A percentile compares a stretch with the other conserved stretches of the same genome.
Conservation (phyloP, 2,888 invertebrate genomes). For the Idaea dimidiata region DNA sequence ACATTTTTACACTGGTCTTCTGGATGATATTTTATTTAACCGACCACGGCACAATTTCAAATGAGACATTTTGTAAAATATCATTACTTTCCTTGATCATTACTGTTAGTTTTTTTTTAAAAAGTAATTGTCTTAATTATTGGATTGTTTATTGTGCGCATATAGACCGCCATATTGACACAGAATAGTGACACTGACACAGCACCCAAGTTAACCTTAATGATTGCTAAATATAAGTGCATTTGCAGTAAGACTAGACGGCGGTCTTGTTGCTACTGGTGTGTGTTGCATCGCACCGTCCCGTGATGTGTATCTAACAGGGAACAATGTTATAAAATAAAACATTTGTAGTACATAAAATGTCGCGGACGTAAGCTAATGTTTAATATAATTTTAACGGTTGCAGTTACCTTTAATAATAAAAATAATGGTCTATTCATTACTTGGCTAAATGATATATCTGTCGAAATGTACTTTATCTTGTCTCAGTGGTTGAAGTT, state of each 20-base stretch:
- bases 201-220: neutral
- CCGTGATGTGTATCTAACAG: neutral
- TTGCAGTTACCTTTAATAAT: slow-evolving; percentile 5
- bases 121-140: neutral
- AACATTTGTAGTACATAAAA: neutral
- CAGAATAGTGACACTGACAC: neutral
- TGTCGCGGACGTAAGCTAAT: neutral
- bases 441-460: neutral
- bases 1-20: neutral
- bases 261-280: neutral
- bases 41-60: neutral
- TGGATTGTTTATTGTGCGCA: neutral
- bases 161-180: neutral
- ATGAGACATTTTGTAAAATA: neutral
- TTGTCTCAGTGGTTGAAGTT: slow-evolving; percentile 3
- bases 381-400: slow-evolving; percentile 2
- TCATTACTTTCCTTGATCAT: neutral
- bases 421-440: neutral
- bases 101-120: neutral
- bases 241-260: neutral
- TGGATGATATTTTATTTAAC: neutral
- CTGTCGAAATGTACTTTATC: slow-evolving; percentile 2
- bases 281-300: neutral
- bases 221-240: neutral
- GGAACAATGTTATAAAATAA: neutral